Evolutionary conservation across 1,140 invertebrate genomes (phyloP).

Genomic region (Rhopalosiphum padi): DNA sequence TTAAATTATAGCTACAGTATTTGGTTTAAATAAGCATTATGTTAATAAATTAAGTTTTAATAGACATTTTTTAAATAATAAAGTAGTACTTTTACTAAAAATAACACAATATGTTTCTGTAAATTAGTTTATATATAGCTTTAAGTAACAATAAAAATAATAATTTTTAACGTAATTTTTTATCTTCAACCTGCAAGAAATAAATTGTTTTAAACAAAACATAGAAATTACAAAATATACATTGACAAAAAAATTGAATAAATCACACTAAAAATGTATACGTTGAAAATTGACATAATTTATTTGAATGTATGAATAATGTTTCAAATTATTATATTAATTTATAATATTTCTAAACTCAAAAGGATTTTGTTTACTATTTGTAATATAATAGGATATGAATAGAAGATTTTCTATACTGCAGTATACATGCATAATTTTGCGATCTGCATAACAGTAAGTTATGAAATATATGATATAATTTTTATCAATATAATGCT

Average conservation of each 20-base stretch:
- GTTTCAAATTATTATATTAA: neutral
- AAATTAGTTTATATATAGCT: neutral
- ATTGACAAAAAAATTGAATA: neutral
- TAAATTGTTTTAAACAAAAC: neutral
- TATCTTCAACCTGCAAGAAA: neutral
- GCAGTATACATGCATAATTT: neutral
- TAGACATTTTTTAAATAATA: neutral
- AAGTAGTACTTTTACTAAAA: neutral
- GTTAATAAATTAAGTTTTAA: neutral
- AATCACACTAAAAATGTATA: neutral
- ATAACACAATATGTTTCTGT: neutral
- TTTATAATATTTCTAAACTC: neutral
- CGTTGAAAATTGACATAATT: neutral
- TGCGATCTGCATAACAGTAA: neutral
- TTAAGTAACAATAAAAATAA: neutral
- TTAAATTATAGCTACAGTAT: neutral
- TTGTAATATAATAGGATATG: neutral
- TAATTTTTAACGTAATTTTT: neutral
- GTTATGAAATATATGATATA: neutral
- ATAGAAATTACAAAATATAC: neutral
- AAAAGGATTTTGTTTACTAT: neutral
- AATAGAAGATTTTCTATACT: neutral
- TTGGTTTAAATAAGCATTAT: neutral
- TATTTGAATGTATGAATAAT: neutral
- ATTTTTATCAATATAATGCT: neutral